Base-by-base conservation (phyloP, 2,888 invertebrate genomes). In the Tubulanus polymorphus region DNA sequence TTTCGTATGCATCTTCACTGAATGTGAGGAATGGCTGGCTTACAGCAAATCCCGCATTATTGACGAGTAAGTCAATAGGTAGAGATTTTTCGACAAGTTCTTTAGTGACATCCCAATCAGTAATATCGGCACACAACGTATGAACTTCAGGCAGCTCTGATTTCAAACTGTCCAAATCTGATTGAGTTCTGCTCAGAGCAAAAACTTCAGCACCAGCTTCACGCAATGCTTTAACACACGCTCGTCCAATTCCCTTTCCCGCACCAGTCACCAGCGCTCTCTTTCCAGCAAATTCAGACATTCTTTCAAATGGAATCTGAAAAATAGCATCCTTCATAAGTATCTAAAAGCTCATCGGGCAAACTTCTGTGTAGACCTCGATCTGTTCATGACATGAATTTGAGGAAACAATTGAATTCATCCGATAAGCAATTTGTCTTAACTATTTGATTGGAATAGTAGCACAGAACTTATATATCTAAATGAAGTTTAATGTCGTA, bases 191-290 rank as follows among this genome's bases (percentile, higher is more conserved):
- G 0, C 88, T 88, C 27, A 91, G 72, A 0, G 90, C 92, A 47
- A 90, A 84, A 30, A 92, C 89, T 62, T 85, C 84, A 1, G 86
- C 90, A 20, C 87, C 88, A 60, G 83, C 84, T 68, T 83, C 80
- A 63, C 85, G 84, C 61, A 91, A 73, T 65, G 86, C 84, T 61
- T 85, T 80, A 5, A 85, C 88, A 47, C 91, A 81, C 10, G 85
- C 88, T 70, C 87, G 82, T 0, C 90, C 90, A 62, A 90, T 84
- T 32, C 84, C 83, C 83, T 20, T 51, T 28, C 53, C 41, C 15
- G 20, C 91, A 55, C 93, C 93, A 56, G 93, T 93, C 2, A 93
- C 90, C 53, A 93, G 81, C 70, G 91, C 88, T 56, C 87, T 84
- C 81, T 90, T 91, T 56, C 87, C 87, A 67, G 83, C 83, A 76